Conservation (phyloP, 1,140 invertebrate species). For the Lucilia cuprina region DNA sequence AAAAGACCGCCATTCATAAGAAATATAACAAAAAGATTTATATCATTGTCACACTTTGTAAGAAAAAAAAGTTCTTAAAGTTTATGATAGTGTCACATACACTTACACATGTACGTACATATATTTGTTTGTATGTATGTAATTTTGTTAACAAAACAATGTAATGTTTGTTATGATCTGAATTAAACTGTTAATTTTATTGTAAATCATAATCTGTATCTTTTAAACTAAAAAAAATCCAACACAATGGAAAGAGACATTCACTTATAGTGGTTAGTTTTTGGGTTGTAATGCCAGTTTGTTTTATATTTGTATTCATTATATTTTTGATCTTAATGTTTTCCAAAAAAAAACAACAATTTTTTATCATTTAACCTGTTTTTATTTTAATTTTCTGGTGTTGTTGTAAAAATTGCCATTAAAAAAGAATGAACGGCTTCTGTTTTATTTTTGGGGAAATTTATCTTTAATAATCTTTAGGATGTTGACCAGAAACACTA, state of each 20-base stretch:
- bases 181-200: slow-evolving; percentile 31
- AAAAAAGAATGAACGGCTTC: background rate
- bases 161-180: slow-evolving; percentile 22
- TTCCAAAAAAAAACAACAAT: background rate
- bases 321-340: background rate
- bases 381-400: background rate
- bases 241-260: background rate
- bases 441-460: background rate
- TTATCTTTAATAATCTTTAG: slow-evolving; percentile 30
- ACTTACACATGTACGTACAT: background rate
- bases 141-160: background rate
- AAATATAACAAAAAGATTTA: slow-evolving; percentile 16
- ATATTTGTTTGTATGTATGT: background rate
- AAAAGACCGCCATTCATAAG: slow-evolving; percentile 29
- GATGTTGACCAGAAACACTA: slow-evolving; percentile 6
- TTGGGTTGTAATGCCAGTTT: background rate
- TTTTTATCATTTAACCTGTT: slow-evolving; percentile 28
- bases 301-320: background rate
- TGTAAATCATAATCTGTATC: slow-evolving; percentile 31
- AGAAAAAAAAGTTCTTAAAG: slow-evolving; percentile 23
- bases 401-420: background rate
- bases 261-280: background rate
- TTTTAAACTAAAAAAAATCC: background rate
- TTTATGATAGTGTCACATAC: background rate
- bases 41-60: slow-evolving; percentile 24